These are phyloP conservation scores for Hybognathus amarus DNA, from an alignment of 2,797 vertebrate genomes.

Conservation along the genomic window DNA sequence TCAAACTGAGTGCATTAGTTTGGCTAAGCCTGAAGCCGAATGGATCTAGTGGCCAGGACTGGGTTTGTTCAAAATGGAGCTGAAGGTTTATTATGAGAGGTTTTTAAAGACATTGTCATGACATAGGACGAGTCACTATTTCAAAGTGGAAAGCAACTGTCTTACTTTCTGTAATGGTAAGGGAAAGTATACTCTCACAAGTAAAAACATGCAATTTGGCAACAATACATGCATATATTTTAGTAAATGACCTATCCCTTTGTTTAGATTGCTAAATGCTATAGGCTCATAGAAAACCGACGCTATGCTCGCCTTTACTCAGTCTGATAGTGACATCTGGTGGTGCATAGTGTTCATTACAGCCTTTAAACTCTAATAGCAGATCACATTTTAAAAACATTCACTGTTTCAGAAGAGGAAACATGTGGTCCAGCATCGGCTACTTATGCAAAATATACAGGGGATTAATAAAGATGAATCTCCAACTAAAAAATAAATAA, in stretches of 20 bases:
- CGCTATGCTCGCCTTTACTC: neutral
- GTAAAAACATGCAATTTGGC: neutral
- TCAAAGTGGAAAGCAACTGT: neutral
- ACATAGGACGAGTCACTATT: neutral
- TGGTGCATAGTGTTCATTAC: neutral
- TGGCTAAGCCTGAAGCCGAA: neutral
- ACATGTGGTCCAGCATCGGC: neutral
- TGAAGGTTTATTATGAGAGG: neutral
- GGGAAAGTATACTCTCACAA: neutral
- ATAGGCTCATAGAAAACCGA: neutral
- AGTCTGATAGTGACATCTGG: slow-evolving; percentile 2
- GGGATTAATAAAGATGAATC: too few species aligned
- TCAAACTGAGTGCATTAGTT: neutral
- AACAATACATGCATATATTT: neutral
- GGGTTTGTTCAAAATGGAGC: neutral
- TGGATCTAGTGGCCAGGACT: neutral
- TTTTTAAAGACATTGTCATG: neutral
- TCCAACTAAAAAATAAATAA: too few species aligned
- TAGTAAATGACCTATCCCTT: neutral
- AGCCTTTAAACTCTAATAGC: neutral
- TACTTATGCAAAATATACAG: neutral
- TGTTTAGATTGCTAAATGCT: neutral
- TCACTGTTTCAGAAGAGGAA: neutral
- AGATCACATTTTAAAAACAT: neutral
- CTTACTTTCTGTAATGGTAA: neutral